Percentiles rank a stretch among this genome's conserved stretches.
These are phyloP conservation scores for Melanotaenia trifasciata DNA, from an alignment of 2,797 vertebrate genomes.

Conservation along the genomic window DNA sequence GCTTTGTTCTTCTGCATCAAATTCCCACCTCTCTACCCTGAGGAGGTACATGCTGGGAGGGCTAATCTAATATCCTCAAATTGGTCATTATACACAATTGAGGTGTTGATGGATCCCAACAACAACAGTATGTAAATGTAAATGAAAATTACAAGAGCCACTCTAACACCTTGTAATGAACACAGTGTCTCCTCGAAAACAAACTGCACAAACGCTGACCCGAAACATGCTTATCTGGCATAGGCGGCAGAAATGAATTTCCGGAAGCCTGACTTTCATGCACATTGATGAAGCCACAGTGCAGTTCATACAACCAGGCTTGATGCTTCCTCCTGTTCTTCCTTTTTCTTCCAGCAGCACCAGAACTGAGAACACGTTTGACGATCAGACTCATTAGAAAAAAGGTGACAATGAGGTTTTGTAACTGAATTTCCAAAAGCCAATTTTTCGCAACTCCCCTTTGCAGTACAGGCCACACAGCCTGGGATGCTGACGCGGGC, in stretches of 20 bases:
- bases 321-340: slow-evolving; percentile 47
- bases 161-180: slow-evolving; percentile 84
- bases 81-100: slow-evolving; percentile 74
- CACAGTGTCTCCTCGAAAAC: slow-evolving; percentile 51
- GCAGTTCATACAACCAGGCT: slow-evolving; percentile 47
- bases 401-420: slow-evolving; percentile 90
- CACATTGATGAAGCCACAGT: slow-evolving; percentile 77
- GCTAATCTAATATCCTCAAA: slow-evolving; percentile 78
- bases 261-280: slow-evolving; percentile 75
- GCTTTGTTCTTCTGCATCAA: slow-evolving; percentile 41
- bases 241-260: slow-evolving; percentile 75
- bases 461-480: slow-evolving; percentile 65
- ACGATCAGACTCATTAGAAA: slow-evolving; percentile 83
- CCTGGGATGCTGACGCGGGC: slow-evolving; percentile 63
- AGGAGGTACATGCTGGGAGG: slow-evolving; percentile 35
- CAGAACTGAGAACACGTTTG: slow-evolving; percentile 73
- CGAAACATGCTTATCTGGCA: slow-evolving; percentile 78
- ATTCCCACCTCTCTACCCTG: slow-evolving; percentile 57
- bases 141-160: slow-evolving; percentile 72
- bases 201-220: slow-evolving; percentile 64
- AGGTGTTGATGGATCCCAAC: slow-evolving; percentile 80
- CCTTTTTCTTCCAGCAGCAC: slow-evolving; percentile 62
- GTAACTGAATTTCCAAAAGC: slow-evolving; percentile 72
- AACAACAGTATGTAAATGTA: slow-evolving; percentile 71
- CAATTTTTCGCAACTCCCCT: slow-evolving; percentile 72